Evolutionary conservation across 2,797 vertebrate species (phyloP).

Genomic region (Arrhamphus sclerolepis): DNA sequence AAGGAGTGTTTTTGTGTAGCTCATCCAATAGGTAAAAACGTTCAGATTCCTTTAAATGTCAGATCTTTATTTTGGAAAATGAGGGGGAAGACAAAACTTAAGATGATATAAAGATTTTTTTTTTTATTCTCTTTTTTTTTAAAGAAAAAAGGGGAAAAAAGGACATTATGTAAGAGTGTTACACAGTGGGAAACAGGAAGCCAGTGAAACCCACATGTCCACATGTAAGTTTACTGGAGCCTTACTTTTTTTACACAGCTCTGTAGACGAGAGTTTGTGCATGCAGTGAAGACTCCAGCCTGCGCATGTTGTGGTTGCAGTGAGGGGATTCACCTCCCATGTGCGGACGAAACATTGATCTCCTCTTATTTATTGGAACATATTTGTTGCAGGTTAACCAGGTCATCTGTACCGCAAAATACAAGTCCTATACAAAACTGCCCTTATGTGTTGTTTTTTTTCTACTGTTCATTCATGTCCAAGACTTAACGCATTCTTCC

Average conservation of each 20-base stretch:
- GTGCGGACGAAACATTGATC: neutral
- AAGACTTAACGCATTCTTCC: no score
- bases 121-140: no score
- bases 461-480: no score
- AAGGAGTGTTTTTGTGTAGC: conserved; percentile 6
- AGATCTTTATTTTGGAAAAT: neutral
- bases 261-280: no score
- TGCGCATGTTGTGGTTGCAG: no score
- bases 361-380: neutral
- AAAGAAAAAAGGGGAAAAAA: conserved; percentile 1
- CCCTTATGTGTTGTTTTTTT: no score
- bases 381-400: no score
- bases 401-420: no score
- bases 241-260: neutral
- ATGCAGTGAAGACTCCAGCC: no score
- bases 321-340: conserved; percentile 3
- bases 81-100: conserved; percentile 3
- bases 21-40: conserved; percentile 31
- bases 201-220: conserved; percentile 16
- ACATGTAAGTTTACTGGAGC: conserved; percentile 22
- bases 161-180: conserved; percentile 35
- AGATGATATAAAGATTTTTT: no score
- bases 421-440: no score
- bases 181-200: conserved; percentile 36
- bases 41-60: conserved; percentile 14